Base-by-base conservation (phyloP, 30 jellyfish, hydroid and myxozoan species). In the Pelagia noctiluca region DNA sequence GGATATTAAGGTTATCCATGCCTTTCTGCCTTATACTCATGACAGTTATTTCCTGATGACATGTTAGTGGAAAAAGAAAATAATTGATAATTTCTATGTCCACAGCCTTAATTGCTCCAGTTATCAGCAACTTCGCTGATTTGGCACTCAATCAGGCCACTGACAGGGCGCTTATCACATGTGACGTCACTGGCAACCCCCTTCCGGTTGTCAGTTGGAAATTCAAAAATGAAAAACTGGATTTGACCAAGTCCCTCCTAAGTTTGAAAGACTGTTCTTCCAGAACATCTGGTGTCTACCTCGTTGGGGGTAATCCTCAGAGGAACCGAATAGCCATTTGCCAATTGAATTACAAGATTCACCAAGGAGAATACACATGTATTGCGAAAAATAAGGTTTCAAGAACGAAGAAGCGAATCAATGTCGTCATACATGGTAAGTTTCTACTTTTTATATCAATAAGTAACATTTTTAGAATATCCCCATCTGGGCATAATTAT, bases 181-280 rank as follows among this genome's bases (percentile, higher is more conserved):
- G 98, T 67, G 76, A 79, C 75, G 96, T 82, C 0, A 10, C 92
- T 16, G 98, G 98, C 28, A 80, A 85, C 64, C 98, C 98, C 1
- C 38, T 86, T 28, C 98, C 98, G 13, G 37, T 19, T n/a, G 29
- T 91, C 2, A 26, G 84, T 2, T 85, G 96, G 96, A 85, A 67
- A 29, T 77, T 71, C 33, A 46, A 64, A 29, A 86, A 89, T 1
- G 46, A 18, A 12, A 2, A 63, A 1, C 18, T 91, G 18, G 35
- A 2, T 16, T 60, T 24, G 21, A 62, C 18, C 4, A 73, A 60
- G 12, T 48, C 47, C 35, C 24, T 90, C 28, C 34, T 18, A 0
- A 49, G 48, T 10, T 16, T 90, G 8, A 57, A 66, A 4, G 89
- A 66, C 19, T 91, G 98, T 63, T 57, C 50, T 1, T 24, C 81